Base-by-base conservation (phyloP, 2,888 invertebrate species). In the Ecliptopera silaceata region DNA sequence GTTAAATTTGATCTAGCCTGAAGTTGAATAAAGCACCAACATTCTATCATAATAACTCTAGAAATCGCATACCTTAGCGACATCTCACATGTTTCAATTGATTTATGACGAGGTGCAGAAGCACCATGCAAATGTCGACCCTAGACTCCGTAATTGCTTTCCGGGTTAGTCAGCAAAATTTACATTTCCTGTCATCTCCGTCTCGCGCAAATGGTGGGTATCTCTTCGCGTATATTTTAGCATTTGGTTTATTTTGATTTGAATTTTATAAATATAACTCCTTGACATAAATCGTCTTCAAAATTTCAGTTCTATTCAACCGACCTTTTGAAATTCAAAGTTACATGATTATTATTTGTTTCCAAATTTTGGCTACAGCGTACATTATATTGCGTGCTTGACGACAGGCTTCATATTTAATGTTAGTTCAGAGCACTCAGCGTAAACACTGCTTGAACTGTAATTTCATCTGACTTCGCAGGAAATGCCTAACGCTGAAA, bases 91-190 rank as follows among this genome's bases (percentile, higher is more conserved):
- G 20, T 52, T 50, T 32, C 34, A 55, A 70, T 73, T 72, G 77
- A 77, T 75, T 78, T 77, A 76, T 72, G 72, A 69, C 63, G 72
- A 64, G 68, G 64, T 68, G 66, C 65, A 69, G 67, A 70, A 72
- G 74, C 70, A 68, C 56, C 50, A 64, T 56, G 61, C 69, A 69
- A 69, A 69, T 69, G 69, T 59, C 66, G 61, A 64, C 69, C 68
- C 68, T 68, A 75, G 69, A 69, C 70, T 66, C 68, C 55, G 72
- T 80, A 81, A 81, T 80, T 79, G 79, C 77, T 80, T 80, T 75
- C 74, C 74, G 74, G 72, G 70, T 76, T 79, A 80, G 71, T 77
- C 75, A 72, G 72, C 76, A 72, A 66, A 74, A 79, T 81, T 79
- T 79, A 71, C 76, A 81, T 79, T 71, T 67, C 66, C 61, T 51